Evolutionary conservation across 35 echinoderm and acorn worm genomes (phyloP), one percentile per base, ranked within the genome.

Genomic region (Acanthaster planci): DNA sequence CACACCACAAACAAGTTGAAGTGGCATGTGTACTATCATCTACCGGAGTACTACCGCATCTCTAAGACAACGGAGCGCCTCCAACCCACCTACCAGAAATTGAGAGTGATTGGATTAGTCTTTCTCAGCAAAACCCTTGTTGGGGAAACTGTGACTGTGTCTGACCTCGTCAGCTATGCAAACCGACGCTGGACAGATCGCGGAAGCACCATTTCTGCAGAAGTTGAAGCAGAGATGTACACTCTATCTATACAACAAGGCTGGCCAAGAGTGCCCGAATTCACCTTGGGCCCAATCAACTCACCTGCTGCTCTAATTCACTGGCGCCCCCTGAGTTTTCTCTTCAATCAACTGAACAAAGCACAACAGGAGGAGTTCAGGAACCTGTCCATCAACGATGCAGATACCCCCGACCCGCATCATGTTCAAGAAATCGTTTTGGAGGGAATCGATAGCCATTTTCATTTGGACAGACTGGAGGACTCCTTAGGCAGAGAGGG

Each of bases 401-500:
- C 8, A 8, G 14, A 39, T 5, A 16, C 15, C 34, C 4, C 39
- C 18, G 31, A 26, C 19, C 77, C 77, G 40, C 17, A 19, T 27
- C 18, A 8, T 39, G 22, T 38, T 79, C 37, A 1, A 22, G 22
- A 82, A 5, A 22, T 0, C 0, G 3, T 2, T 44, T 51, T 26
- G 1, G 10, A 35, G 0, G 44, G 26, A 10, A 53, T 82, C 35
- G 80, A 82, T 27, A 82, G 80, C 29, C 80, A 82, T 30, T 82
- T 82, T 27, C 80, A 82, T 82, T 37, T 82, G 15, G 80, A 82
- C 51, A 52, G 80, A 38, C n/a, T 82, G 40, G 40, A 54, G 51
- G 52, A n/a, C 47, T 1, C 2, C 3, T 9, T 54, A 5, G 79
- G 79, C 0, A 15, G 0, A n/a, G 10, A 19, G 0, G 38, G 38